Evolutionary conservation across 2,797 vertebrate species (phyloP), one percentile per base, ranked within the genome.

Genomic region (Delichon dasypus): DNA sequence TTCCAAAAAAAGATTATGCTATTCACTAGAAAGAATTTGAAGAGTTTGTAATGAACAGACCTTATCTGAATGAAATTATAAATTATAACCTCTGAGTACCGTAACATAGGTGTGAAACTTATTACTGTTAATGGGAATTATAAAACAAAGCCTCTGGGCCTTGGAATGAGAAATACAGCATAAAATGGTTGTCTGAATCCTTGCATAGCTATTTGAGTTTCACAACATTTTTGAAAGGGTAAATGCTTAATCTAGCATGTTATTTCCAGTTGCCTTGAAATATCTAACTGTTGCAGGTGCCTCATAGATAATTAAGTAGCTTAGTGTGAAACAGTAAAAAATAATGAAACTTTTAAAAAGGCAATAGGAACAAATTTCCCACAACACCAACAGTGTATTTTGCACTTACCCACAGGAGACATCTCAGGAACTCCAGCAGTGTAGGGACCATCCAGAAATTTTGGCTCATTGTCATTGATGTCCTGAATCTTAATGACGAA

Each of bases 401-500:
- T 68, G 29, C 75, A 98, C 98, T 98, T 97, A 99, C 99, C 99
- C 89, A 99, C 98, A 53, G 99, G 99, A 74, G 99, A 99, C 99
- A 99, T 99, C 96, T 99, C 99, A 0, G 99, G 99, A 65, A 99
- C 99, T 38, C 98, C 98, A 11, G 99, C 99, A 32, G 98, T 97
- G 85, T 99, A 99, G 2, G 99, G 99, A 9, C 99, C 99, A n/a
- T 99, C 99, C 71, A 99, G 97, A 97, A 99, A 99, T 89, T 98
- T 99, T 61, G 99, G 99, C 77, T 99, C 99, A 23, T 99, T 99
- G 97, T 99, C 99, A 51, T 99, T 99, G 97, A 99, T 99, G 97
- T 99, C 99, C 97, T 99, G 99, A 93, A 99, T 99, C 96, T 99
- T 99, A 95, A 99, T 99, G 96, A 99, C 98, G 65, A 99, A 99